Base-by-base conservation (phyloP, 1,140 invertebrate species). In the Helicoverpa zea region DNA sequence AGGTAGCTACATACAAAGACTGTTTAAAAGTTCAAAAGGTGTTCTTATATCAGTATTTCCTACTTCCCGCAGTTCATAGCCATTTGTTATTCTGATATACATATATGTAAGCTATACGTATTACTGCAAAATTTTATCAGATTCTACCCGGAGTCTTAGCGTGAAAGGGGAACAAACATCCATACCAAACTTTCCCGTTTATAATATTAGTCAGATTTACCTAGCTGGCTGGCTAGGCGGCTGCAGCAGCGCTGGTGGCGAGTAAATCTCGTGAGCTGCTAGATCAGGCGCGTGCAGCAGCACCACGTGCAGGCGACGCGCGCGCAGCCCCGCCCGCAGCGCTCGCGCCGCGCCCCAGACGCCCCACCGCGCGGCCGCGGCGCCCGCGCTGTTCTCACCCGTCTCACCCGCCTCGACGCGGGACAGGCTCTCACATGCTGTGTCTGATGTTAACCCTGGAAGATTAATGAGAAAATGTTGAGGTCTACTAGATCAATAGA, bases 271-370 rank as follows among this genome's bases (percentile, higher is more conserved):
- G 0, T 97, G 95, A 7, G 97, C 96, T 81, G 97, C 95, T 73
- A 97, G 95, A 54, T 96, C 96, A 23, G 96, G 96, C 14, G 97
- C 97, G 90, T 97, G 97, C 52, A 98, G 90, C n/a, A 97, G 96
- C 18, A 98, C 96, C n/a, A 98, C 97, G 86, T 96, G 96, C 59
- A 98, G 96, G 11, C 97, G 96, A 18, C 96, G 96, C 3, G 97
- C 96, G 74, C 96, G 95, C 73, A 98, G 91, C 87, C 97, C 96
- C 52, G 96, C 95, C 35, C 97, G 95, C 78, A 98, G 92, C 35
- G 97, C 97, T 47, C 96, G 96, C 78, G 96, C 97, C 12, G 97
- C 97, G 56, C 97, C 97, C 88, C 97, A 96, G 3, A 97, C 97
- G 2, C 97, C 97, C 86, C 96, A 96, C 43, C 97, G 96, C 0